Evolutionary conservation across 2,888 invertebrate species (phyloP), one percentile per base, ranked within the genome.

Genomic region (Chrysotoxum bicinctum): DNA sequence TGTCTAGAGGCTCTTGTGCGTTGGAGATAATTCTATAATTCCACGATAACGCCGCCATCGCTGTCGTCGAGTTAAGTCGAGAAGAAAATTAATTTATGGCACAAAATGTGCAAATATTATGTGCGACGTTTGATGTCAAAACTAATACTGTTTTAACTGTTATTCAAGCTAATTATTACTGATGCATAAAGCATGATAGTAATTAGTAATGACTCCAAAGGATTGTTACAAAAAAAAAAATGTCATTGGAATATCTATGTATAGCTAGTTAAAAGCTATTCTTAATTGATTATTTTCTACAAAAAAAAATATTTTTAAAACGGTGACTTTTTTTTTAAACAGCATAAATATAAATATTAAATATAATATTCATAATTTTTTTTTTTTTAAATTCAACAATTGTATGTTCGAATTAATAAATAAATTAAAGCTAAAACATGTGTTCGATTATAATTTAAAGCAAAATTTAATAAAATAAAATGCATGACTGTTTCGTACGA

Each of bases 1-100:
- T 56, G 35, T 19, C 56, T 54, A 3, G 56, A 56, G 16, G 56
- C 12, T n/a, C n/a, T 21, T 56, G 56, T 56, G 56, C 56, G 56
- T 35, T 35, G 19, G 21, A 35, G 35, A 56, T 56, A 35, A 21
- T 56, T 12, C 35, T 14, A 56, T 56, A 56, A 56, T 21, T 56
- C 12, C 14, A 56, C 7, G 56, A 35, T 21, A 56, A 56, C 32
- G 2, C 30, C 32, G 9, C 26, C 9, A 6, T 10, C 19, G 3
- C 32, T 35, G 35, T 56, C n/a, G 19, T 35, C 6, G 16, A 12
- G 19, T 50, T 7, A 12, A 23, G 14, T 3, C 14, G n/a, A 50
- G 23, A 43, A 43, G 5, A 19, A 1, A 0, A 23, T 50, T 23
- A 50, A 23, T 50, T 50, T 6, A 56, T 35, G 19, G 35, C 10